Evolutionary conservation across 2,113 vertebrate species (phyloP), one percentile per base, ranked within the genome.

Genomic region (Crocuta crocuta): DNA sequence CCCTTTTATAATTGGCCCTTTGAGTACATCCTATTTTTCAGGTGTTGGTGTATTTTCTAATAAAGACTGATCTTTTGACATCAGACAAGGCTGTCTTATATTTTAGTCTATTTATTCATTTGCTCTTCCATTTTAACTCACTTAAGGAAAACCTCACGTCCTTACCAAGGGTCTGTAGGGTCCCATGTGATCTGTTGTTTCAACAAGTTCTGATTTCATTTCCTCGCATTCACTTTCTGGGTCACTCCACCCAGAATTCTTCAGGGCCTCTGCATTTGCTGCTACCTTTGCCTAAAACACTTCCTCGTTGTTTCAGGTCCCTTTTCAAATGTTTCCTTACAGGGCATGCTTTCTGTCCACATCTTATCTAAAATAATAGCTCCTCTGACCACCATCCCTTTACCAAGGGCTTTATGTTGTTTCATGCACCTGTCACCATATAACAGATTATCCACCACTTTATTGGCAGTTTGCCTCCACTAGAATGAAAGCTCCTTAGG

Each of bases 1-100:
- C 71, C 65, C 76, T 94, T 94, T 96, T 90, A 83, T 85, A 95
- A 96, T 58, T 95, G 90, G 71, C 17, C 55, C 15, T 91, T 94
- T 71, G n/a, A 95, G 63, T 83, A 83, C 48, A 87, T 90, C 66
- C 74, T 83, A 2, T 84, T 89, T 89, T 89, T 91, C 45, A 53
- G 39, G 45, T 89, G 48, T 78, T 91, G 63, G 39, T 68, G 24
- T 88, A 94, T 35, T 92, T 11, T 39, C 43, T 87, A 80, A 53
- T n/a, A 93, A 94, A 92, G 50, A 78, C 39, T 63, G 31, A 89
- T 81, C 83, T 66, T 65, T 96, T 89, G 45, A 89, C 50, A 84
- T 74, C 11, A 97, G 23, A 86, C 43, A 89, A 82, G 55, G 4
- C 4, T 79, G 9, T 92, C 82, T 96, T 80, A 53, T 90, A 84